Conservation (phyloP, 2,888 invertebrate genomes). For the Chesias legatella region DNA sequence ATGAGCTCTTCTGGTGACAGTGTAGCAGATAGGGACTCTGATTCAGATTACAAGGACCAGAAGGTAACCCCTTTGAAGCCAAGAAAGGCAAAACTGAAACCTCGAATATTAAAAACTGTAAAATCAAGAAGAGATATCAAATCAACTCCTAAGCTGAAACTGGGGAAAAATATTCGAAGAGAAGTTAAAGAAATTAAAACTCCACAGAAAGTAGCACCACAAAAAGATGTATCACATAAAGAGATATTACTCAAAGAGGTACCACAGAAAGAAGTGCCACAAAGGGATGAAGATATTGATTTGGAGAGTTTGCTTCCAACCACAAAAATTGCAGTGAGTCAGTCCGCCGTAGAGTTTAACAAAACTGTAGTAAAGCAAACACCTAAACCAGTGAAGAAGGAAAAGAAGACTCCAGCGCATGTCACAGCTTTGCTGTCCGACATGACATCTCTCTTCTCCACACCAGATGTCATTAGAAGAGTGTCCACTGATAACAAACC, state of each 20-base stretch:
- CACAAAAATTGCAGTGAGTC: slow-evolving; percentile 39
- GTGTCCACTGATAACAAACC: slow-evolving; percentile 79
- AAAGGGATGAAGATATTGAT: slow-evolving; percentile 47
- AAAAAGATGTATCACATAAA: background rate
- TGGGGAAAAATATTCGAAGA: slow-evolving; percentile 51
- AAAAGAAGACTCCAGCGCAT: slow-evolving; percentile 82
- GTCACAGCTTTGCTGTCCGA: slow-evolving; percentile 77
- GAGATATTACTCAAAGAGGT: slow-evolving; percentile 44
- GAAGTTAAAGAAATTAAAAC: slow-evolving; percentile 59
- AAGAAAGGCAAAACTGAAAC: slow-evolving; percentile 60
- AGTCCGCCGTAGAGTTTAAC: slow-evolving; percentile 39
- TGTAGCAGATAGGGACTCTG: slow-evolving; percentile 81
- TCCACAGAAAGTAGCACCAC: slow-evolving; percentile 44
- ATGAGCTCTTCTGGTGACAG: slow-evolving; percentile 77
- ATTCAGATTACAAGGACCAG: slow-evolving; percentile 80
- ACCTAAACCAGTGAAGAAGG: slow-evolving; percentile 62
- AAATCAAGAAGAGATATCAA: slow-evolving; percentile 58
- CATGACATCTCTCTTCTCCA: slow-evolving; percentile 87
- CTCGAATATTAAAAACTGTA: slow-evolving; percentile 59
- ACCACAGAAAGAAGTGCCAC: slow-evolving; percentile 1
- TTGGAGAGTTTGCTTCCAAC: slow-evolving; percentile 47
- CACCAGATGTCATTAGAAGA: slow-evolving; percentile 88
- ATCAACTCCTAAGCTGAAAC: slow-evolving; percentile 51
- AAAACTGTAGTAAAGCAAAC: slow-evolving; percentile 70
- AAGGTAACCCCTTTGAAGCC: slow-evolving; percentile 53